Percentiles rank a stretch among this genome's conserved stretches.
These are phyloP conservation scores for Phenganax stokvisi DNA, from an alignment of 92 coral and sea anemone genomes.

Conservation along the genomic window DNA sequence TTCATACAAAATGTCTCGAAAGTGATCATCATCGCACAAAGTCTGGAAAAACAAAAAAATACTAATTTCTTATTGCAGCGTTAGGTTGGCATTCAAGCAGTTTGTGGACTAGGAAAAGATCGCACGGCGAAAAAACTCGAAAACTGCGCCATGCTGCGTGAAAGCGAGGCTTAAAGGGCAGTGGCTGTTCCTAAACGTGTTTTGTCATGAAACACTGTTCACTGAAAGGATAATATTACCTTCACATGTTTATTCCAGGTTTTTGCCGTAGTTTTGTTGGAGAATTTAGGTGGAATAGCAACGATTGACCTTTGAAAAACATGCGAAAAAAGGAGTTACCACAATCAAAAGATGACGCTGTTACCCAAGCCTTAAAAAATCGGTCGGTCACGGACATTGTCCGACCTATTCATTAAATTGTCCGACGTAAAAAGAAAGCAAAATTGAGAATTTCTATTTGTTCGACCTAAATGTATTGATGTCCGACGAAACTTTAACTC, in stretches of 20 bases:
- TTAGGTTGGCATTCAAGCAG: neutral
- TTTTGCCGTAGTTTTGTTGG: conserved; percentile 55
- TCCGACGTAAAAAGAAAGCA: neutral
- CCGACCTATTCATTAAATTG: too few species aligned
- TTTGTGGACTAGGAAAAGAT: neutral
- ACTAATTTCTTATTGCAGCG: neutral
- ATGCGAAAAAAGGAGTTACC: neutral
- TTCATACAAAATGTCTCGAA: conserved; percentile 59
- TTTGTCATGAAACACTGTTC: neutral
- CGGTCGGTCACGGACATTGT: too few species aligned
- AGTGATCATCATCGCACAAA: conserved; percentile 50
- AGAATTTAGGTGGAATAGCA: conserved; percentile 61
- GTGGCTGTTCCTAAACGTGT: too few species aligned
- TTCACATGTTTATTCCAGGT: conserved; percentile 61
- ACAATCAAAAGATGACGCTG: neutral
- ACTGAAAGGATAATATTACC: conserved; percentile 36
- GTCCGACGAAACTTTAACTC: too few species aligned
- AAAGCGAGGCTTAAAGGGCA: too few species aligned
- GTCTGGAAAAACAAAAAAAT: conserved; percentile 42
- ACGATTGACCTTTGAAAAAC: conserved; percentile 57
- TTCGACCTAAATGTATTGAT: too few species aligned
- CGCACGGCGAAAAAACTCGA: neutral
- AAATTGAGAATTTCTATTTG: too few species aligned
- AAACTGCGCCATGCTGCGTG: too few species aligned
- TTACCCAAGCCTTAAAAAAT: neutral